These are phyloP conservation scores for Echeneis naucrates DNA, from an alignment of 2,797 vertebrate genomes.

Conservation along the genomic window DNA sequence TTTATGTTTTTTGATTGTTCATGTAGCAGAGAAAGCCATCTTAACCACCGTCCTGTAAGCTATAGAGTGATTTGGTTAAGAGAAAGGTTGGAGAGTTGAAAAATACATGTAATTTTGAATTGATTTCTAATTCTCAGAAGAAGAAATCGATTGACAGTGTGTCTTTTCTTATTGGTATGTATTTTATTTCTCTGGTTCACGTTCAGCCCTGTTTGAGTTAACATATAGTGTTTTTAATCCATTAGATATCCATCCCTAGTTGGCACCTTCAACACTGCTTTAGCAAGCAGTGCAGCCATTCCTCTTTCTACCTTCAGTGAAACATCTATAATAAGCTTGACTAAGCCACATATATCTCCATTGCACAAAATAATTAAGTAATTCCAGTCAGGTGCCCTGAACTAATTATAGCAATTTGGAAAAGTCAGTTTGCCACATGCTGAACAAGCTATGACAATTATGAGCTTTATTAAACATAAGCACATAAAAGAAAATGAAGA, in stretches of 20 bases:
- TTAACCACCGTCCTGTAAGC: not conserved
- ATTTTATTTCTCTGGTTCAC: not conserved
- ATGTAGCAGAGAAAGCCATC: not conserved
- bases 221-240: slow-evolving; percentile 7
- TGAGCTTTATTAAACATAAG: slow-evolving; percentile 6
- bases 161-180: not conserved
- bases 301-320: slow-evolving; percentile 1
- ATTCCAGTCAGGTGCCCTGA: slow-evolving; percentile 12
- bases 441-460: not conserved
- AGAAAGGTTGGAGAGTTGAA: slow-evolving; percentile 20
- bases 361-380: slow-evolving; percentile 15
- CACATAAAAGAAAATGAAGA: not conserved
- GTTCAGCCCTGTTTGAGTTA: slow-evolving; percentile 11
- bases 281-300: slow-evolving; percentile 5
- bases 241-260: not conserved
- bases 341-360: slow-evolving; percentile 8
- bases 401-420: not conserved
- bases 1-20: not conserved
- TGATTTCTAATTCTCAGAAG: slow-evolving; percentile 18
- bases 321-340: slow-evolving; percentile 8
- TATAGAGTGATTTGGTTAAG: not conserved
- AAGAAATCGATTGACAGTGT: not conserved
- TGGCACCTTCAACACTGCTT: slow-evolving; percentile 6
- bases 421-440: not conserved
- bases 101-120: not conserved